Percentiles rank a stretch among this genome's conserved stretches.
phyloP scores from a whole-genome alignment of 2,797 vertebrate species.

The Sebastes goodei region DNA sequence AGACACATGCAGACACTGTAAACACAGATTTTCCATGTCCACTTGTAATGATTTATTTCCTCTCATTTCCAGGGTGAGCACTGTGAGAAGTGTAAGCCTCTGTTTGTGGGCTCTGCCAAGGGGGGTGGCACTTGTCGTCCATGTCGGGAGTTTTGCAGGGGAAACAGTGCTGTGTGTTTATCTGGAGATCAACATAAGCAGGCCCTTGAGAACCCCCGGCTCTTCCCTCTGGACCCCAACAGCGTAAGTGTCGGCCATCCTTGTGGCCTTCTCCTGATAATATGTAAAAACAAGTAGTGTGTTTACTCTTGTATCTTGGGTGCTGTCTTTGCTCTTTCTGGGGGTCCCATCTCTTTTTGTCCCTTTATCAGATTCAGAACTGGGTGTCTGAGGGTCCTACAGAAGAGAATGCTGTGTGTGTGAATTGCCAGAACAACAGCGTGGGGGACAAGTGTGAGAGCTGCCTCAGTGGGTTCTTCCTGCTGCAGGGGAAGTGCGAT shows the following conservation, averaged over 20 bases:
- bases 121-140: conserved; percentile 90
- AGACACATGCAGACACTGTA: background rate
- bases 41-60: conserved; percentile 1
- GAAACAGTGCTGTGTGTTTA: conserved; percentile 90
- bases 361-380: conserved; percentile 80
- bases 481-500: conserved; percentile 90
- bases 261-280: background rate
- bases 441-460: conserved; percentile 91
- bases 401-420: conserved; percentile 89
- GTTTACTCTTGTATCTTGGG: background rate
- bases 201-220: conserved; percentile 80
- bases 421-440: conserved; percentile 93
- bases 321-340: background rate
- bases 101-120: conserved; percentile 90
- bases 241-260: conserved; percentile 60
- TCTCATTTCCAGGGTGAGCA: conserved; percentile 83
- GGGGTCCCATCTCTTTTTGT: background rate
- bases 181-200: conserved; percentile 87
- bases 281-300: background rate
- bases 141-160: conserved; percentile 89
- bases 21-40: background rate
- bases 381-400: conserved; percentile 90
- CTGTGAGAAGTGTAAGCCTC: conserved; percentile 92
- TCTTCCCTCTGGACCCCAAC: conserved; percentile 83
- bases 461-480: conserved; percentile 91